phyloP scores from a whole-genome alignment of 2,888 invertebrate species.

The Gymnocheta viridis region DNA sequence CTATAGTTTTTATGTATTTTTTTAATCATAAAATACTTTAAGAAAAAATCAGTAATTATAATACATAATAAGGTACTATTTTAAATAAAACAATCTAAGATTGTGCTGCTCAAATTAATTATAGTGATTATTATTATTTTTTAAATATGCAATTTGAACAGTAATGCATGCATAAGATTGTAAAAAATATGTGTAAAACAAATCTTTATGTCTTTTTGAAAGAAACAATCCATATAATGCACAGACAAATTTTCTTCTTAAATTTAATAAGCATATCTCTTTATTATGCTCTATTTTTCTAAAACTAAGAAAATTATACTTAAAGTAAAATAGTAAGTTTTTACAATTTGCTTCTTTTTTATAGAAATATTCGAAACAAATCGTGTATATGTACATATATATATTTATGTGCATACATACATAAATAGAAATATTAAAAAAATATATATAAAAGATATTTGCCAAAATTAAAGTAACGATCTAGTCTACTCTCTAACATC shows the following conservation, averaged over 20 bases:
- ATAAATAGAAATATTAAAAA: constrained; percentile 58
- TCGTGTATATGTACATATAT: constrained; percentile 5
- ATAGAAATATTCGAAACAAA: constrained; percentile 63
- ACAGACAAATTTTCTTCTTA: constrained; percentile 58
- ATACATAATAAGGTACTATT: not conserved
- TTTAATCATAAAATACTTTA: not conserved
- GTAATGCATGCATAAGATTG: constrained; percentile 18
- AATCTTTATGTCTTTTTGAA: constrained; percentile 49
- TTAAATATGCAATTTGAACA: constrained; percentile 7
- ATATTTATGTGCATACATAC: constrained; percentile 5
- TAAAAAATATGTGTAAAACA: constrained; percentile 40
- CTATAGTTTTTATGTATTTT: not conserved
- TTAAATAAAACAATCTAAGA: constrained; percentile 45
- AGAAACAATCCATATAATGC: constrained; percentile 34
- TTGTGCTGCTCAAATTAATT: constrained; percentile 60
- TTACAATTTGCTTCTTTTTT: constrained; percentile 63
- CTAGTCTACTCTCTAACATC: constrained; percentile 13
- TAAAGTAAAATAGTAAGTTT: constrained; percentile 52
- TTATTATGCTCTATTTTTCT: constrained; percentile 68
- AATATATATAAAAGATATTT: constrained; percentile 52
- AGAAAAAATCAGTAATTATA: not conserved
- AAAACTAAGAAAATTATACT: constrained; percentile 32
- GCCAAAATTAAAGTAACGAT: constrained; percentile 41
- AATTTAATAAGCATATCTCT: constrained; percentile 65
- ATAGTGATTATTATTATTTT: constrained; percentile 30